phyloP scores from a whole-genome alignment of 2,797 vertebrate genomes.

The Microchirus variegatus region DNA sequence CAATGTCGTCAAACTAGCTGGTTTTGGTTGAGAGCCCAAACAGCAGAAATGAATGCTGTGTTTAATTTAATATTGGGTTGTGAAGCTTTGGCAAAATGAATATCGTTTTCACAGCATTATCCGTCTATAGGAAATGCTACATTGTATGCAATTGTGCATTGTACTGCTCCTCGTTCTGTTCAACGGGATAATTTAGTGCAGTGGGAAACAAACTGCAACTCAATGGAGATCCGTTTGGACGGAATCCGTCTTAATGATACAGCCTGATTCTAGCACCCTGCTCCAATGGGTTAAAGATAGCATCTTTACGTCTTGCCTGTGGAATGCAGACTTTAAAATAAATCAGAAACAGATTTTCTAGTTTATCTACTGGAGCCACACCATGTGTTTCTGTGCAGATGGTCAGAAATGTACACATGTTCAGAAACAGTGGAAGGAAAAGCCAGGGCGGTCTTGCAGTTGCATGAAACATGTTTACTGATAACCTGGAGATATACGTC shows the following conservation, averaged over 20 bases:
- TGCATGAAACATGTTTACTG: conserved; percentile 19
- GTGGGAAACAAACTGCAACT: conserved; percentile 57
- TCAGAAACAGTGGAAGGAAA: conserved; percentile 7
- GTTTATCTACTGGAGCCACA: conserved; percentile 39
- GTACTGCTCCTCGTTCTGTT: conserved; percentile 27
- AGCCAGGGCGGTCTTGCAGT: conserved; percentile 1
- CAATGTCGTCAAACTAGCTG: too few species aligned
- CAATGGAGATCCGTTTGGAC: conserved; percentile 42
- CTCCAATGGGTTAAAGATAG: conserved; percentile 45
- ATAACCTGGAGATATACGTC: conserved; percentile 29
- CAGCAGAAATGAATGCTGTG: too few species aligned
- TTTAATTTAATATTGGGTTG: conserved; percentile 7
- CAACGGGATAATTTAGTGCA: conserved; percentile 57
- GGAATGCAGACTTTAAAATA: conserved; percentile 55
- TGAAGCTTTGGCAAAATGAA: conserved; percentile 23
- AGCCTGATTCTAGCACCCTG: conserved; percentile 44
- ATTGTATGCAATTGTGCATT: too few species aligned
- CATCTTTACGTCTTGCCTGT: conserved; percentile 39
- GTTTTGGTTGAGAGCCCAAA: too few species aligned
- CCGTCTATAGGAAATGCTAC: not conserved
- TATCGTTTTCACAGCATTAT: too few species aligned
- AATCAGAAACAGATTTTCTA: conserved; percentile 54
- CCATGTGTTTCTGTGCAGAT: conserved; percentile 7
- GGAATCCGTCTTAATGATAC: conserved; percentile 55
- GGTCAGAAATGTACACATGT: conserved; percentile 4